Percentiles rank a stretch among this genome's conserved stretches.
Conservation (phyloP, 1,140 invertebrate species). For the Drosophila virilis region DNA sequence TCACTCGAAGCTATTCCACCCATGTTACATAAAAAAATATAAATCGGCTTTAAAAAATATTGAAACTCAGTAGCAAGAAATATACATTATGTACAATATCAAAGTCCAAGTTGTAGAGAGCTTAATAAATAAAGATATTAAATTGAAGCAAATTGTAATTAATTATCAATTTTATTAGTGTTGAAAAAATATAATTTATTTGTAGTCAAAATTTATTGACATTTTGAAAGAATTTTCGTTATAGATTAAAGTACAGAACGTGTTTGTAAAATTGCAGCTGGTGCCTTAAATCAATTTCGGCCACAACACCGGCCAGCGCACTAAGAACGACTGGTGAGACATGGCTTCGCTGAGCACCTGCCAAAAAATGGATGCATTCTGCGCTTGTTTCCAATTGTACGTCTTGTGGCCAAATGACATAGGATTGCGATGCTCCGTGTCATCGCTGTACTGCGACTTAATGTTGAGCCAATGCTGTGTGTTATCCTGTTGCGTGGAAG, state of each 20-base stretch:
- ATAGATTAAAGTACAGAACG: neutral
- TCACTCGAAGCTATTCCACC: constrained; percentile 15
- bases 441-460: constrained; percentile 64
- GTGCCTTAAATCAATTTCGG: constrained; percentile 66
- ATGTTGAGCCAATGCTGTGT: constrained; percentile 64
- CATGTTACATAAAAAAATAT: constrained; percentile 15
- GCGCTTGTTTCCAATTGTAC: constrained; percentile 30
- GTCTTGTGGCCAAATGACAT: constrained; percentile 15
- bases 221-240: neutral
- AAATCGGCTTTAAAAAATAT: constrained; percentile 35
- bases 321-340: constrained; percentile 42
- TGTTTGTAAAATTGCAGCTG: constrained; percentile 9
- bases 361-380: constrained; percentile 63
- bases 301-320: constrained; percentile 65
- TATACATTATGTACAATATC: constrained; percentile 31
- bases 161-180: constrained; percentile 3
- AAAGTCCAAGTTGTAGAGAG: constrained; percentile 63
- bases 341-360: constrained; percentile 57
- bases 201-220: constrained; percentile 6
- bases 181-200: constrained; percentile 42
- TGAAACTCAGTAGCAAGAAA: constrained; percentile 32
- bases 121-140: constrained; percentile 54
- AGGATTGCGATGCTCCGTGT: constrained; percentile 17
- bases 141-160: constrained; percentile 14
- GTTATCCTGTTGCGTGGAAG: constrained; percentile 25